phyloP scores from a whole-genome alignment of 2,888 invertebrate species.

The Eupithecia subumbrata region DNA sequence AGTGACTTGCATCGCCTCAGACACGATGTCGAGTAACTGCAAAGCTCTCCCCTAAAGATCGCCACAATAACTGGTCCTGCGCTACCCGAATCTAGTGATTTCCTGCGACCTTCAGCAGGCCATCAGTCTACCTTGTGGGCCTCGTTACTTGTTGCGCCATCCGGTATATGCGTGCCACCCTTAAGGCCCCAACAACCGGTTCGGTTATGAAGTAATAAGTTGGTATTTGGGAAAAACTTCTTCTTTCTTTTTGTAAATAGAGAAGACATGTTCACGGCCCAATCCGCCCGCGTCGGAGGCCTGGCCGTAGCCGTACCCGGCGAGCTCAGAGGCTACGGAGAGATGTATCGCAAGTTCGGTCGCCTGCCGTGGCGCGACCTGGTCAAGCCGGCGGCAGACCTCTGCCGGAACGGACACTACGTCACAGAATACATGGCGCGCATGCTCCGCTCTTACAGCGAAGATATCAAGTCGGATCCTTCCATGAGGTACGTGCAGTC shows the following conservation, averaged over 20 bases:
- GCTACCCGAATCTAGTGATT: not conserved
- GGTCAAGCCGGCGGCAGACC: slow-evolving; percentile 89
- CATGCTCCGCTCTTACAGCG: slow-evolving; percentile 79
- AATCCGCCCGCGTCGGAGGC: slow-evolving; percentile 84
- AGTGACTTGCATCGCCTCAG: not conserved
- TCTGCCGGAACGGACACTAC: slow-evolving; percentile 88
- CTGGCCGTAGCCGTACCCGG: slow-evolving; percentile 96
- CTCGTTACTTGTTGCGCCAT: too few species aligned
- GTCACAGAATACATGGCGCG: slow-evolving; percentile 88
- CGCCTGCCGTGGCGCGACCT: slow-evolving; percentile 90
- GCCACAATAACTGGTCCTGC: not conserved
- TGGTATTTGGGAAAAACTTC: not conserved
- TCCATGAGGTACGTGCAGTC: slow-evolving; percentile 77
- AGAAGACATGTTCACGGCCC: slow-evolving; percentile 86
- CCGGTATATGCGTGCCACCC: too few species aligned
- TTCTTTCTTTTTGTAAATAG: slow-evolving; percentile 70
- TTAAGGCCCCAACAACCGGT: too few species aligned
- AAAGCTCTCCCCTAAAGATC: not conserved
- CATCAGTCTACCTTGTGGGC: too few species aligned
- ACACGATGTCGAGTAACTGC: not conserved
- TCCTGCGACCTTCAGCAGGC: not conserved
- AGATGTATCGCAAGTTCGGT: slow-evolving; percentile 89
- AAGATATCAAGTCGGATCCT: slow-evolving; percentile 83
- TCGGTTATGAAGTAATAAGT: not conserved
- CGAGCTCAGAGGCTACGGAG: slow-evolving; percentile 93